These are phyloP conservation scores for Erannis defoliaria DNA, from an alignment of 2,888 invertebrate species.

Conservation along the genomic window DNA sequence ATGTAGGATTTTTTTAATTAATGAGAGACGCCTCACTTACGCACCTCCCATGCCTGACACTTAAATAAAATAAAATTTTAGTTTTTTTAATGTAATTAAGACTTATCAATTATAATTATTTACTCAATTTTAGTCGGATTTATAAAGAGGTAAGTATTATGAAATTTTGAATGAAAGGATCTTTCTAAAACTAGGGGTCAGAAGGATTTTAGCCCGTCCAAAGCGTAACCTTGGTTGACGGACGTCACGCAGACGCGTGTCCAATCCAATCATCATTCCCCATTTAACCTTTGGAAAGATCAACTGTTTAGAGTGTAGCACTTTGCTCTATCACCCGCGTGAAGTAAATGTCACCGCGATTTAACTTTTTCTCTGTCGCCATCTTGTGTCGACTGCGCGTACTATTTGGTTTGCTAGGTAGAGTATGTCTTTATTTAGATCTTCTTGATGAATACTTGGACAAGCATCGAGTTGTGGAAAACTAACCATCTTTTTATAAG, in stretches of 20 bases:
- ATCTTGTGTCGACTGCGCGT: conserved; percentile 53
- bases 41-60: no score
- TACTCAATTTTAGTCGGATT: no score
- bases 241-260: conserved; percentile 79
- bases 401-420: neutral
- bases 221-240: conserved; percentile 81
- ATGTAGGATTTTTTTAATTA: no score
- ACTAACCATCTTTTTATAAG: no score
- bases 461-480: no score
- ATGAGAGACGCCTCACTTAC: no score
- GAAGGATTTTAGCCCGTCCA: conserved; percentile 74
- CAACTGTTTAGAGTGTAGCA: conserved; percentile 13
- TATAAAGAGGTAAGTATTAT: no score
- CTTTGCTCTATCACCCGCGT: conserved; percentile 9
- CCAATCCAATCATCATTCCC: conserved; percentile 81
- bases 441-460: neutral
- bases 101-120: no score
- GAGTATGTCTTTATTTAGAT: neutral
- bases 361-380: conserved; percentile 56
- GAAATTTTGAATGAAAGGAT: no score
- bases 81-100: no score
- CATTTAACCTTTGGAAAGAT: conserved; percentile 84
- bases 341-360: conserved; percentile 58
- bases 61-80: no score
- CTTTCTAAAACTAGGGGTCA: conserved; percentile 74